Percentiles rank a stretch among this genome's conserved stretches.
Evolutionary conservation across 2,888 invertebrate species (phyloP).

Genomic region (Arenicola marina): DNA sequence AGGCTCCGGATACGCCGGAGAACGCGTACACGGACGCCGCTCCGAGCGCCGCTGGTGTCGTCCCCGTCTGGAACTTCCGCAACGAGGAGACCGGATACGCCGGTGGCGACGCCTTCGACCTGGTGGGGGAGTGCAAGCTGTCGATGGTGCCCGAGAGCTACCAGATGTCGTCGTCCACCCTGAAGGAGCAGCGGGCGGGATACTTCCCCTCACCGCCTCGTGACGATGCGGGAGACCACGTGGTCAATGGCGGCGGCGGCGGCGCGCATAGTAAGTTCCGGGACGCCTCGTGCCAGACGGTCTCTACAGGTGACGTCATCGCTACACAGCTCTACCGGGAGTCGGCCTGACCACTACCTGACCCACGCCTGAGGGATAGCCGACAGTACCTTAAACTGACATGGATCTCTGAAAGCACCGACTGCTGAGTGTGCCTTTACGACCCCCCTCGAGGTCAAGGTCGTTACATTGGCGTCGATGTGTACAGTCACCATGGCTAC

Average conservation of each 20-base stretch:
- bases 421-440: no score
- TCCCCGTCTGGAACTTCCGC: conserved; percentile 58
- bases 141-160: conserved; percentile 58
- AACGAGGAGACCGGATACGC: conserved; percentile 7
- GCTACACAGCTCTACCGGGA: conserved; percentile 61
- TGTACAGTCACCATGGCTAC: no score
- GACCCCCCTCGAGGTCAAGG: no score
- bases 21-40: conserved; percentile 51
- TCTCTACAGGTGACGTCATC: conserved; percentile 59
- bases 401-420: no score
- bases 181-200: conserved; percentile 39
- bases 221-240: neutral
- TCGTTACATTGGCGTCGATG: no score
- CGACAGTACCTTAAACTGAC: no score
- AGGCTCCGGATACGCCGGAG: conserved; percentile 46
- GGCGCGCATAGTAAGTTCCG: conserved; percentile 5
- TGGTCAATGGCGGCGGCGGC: neutral
- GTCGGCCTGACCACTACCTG: conserved; percentile 6
- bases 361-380: no score
- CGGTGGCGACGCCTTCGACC: conserved; percentile 2
- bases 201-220: neutral
- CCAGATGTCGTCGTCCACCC: conserved; percentile 56
- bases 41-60: conserved; percentile 57
- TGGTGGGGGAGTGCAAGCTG: conserved; percentile 25
- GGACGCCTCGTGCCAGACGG: conserved; percentile 33